Percentiles rank a stretch among this genome's conserved stretches.
These are phyloP conservation scores for Lochmaea crataegi DNA, from an alignment of 2,888 invertebrate genomes.

Conservation along the genomic window DNA sequence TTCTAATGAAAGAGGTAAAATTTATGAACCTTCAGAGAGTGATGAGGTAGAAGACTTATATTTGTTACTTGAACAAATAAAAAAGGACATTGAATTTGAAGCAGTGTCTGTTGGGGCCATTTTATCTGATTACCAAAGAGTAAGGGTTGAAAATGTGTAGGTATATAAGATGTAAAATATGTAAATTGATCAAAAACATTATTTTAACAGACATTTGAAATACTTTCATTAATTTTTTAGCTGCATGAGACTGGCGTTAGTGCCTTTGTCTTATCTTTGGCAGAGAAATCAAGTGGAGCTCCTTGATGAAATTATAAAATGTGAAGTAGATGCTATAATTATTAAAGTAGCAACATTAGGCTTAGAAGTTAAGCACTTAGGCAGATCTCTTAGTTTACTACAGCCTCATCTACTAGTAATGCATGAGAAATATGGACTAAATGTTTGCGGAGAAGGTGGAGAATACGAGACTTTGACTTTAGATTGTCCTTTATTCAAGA, in stretches of 20 bases:
- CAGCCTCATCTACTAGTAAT: slow-evolving; percentile 88
- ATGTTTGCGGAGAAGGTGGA: slow-evolving; percentile 98
- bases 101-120: slow-evolving; percentile 98
- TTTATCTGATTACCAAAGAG: slow-evolving; percentile 97
- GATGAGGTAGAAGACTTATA: slow-evolving; percentile 98
- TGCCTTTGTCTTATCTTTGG: slow-evolving; percentile 95
- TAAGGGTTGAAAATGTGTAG: slow-evolving; percentile 98
- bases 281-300: slow-evolving; percentile 93
- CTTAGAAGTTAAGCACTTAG: slow-evolving; percentile 89
- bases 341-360: slow-evolving; percentile 97
- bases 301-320: slow-evolving; percentile 95
- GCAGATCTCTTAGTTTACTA: slow-evolving; percentile 85
- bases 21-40: slow-evolving; percentile 82
- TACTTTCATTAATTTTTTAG: slow-evolving; percentile 65
- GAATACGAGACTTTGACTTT: slow-evolving; percentile 98
- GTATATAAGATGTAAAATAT: slow-evolving; percentile 60
- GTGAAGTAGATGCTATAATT: slow-evolving; percentile 91
- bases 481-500: slow-evolving; percentile 95
- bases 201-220: not conserved
- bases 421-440: slow-evolving; percentile 93
- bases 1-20: slow-evolving; percentile 82
- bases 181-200: not conserved
- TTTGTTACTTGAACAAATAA: slow-evolving; percentile 78
- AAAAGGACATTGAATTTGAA: slow-evolving; percentile 77
- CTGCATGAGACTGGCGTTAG: slow-evolving; percentile 89